Percentiles rank a stretch among this genome's conserved stretches.
Conservation (phyloP, 2,888 invertebrate species). For the Caenorhabditis parvicauda region DNA sequence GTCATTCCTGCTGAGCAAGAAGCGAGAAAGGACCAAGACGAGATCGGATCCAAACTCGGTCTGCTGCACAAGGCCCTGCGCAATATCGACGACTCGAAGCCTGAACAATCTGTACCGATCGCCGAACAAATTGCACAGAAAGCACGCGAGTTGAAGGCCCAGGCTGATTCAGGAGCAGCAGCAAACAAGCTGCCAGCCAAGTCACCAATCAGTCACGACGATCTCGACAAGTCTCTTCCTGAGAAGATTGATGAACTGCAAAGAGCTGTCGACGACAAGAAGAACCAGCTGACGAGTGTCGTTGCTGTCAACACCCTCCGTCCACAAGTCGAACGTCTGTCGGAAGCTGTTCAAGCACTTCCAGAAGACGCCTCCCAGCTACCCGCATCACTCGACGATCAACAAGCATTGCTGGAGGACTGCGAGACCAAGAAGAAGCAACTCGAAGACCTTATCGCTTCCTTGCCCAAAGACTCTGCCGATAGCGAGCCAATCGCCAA, state of each 20-base stretch:
- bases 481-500: constrained; percentile 23
- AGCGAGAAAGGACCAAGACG: constrained; percentile 3
- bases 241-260: constrained; percentile 4
- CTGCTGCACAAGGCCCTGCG: neutral
- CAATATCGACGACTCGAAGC: neutral
- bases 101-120: constrained; percentile 5
- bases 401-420: constrained; percentile 25
- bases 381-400: constrained; percentile 17
- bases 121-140: constrained; percentile 15
- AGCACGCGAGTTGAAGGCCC: constrained; percentile 7
- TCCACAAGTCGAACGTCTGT: constrained; percentile 19
- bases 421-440: constrained; percentile 18
- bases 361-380: constrained; percentile 15
- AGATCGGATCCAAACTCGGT: neutral
- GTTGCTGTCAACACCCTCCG: constrained; percentile 17
- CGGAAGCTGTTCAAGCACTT: constrained; percentile 17
- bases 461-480: constrained; percentile 12
- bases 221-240: constrained; percentile 11
- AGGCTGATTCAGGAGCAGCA: no score
- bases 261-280: constrained; percentile 12
- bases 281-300: constrained; percentile 12
- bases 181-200: constrained; percentile 9
- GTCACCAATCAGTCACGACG: constrained; percentile 8
- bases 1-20: constrained; percentile 10
- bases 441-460: constrained; percentile 19